Conservation (phyloP, 2,888 invertebrate species). For the Icerya purchasi region DNA sequence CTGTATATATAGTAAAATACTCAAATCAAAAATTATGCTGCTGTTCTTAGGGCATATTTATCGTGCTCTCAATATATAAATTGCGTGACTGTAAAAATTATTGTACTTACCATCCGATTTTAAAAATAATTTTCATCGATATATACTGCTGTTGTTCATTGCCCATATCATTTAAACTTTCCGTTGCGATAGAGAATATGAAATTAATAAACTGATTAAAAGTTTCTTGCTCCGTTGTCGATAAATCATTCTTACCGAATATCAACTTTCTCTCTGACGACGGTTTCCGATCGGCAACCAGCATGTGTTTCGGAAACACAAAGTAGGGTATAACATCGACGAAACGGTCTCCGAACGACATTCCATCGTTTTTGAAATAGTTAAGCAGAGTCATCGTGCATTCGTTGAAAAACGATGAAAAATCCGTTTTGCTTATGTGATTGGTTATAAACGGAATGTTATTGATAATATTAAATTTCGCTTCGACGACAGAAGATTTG, state of each 20-base stretch:
- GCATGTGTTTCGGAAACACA: neutral
- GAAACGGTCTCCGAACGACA: neutral
- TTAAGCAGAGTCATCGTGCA: neutral
- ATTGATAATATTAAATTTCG: neutral
- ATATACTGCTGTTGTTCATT: constrained; percentile 2
- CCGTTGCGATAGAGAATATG: neutral
- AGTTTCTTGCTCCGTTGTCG: neutral
- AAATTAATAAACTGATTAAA: neutral
- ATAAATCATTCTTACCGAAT: neutral
- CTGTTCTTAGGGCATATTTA: too few relatives aligned
- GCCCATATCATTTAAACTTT: neutral
- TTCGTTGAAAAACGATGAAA: neutral
- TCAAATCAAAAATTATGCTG: too few relatives aligned
- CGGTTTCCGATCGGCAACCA: neutral
- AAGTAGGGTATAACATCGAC: neutral
- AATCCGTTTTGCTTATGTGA: neutral
- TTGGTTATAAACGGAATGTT: neutral
- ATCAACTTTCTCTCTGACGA: neutral
- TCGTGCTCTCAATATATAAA: too few relatives aligned
- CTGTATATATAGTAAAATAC: too few relatives aligned
- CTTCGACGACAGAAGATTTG: neutral
- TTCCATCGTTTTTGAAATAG: neutral
- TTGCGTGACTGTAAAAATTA: too few relatives aligned
- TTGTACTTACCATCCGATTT: constrained; percentile 2
- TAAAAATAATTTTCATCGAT: constrained; percentile 1